Evolutionary conservation across 2,888 invertebrate genomes (phyloP).

Genomic region (Trisateles emortualis): DNA sequence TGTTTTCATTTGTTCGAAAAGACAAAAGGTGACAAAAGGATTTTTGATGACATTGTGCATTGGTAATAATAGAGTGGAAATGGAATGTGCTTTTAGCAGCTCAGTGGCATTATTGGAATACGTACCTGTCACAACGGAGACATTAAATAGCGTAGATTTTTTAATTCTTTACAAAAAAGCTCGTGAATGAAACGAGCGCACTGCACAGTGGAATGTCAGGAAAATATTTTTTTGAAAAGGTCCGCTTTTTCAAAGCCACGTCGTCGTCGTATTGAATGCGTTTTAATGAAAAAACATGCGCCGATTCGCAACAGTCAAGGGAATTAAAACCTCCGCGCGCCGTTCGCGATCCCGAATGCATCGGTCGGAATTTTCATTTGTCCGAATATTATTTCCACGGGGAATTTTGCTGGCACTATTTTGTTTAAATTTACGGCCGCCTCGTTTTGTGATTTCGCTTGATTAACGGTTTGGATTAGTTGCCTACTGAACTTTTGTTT

Average conservation of each 20-base stretch:
- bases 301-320: conserved; percentile 86
- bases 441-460: conserved; percentile 60
- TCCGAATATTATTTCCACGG: conserved; percentile 80
- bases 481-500: conserved; percentile 28
- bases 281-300: conserved; percentile 87
- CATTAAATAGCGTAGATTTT: conserved; percentile 59
- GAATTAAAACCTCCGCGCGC: conserved; percentile 82
- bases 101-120: conserved; percentile 33
- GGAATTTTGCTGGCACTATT: conserved; percentile 64
- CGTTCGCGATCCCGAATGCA: conserved; percentile 73
- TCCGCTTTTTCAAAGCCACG: conserved; percentile 82
- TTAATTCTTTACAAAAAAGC: conserved; percentile 65
- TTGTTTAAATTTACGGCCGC: conserved; percentile 66
- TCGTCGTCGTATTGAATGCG: conserved; percentile 86
- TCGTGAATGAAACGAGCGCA: conserved; percentile 70
- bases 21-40: no score
- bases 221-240: conserved; percentile 83
- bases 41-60: not conserved
- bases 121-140: conserved; percentile 38
- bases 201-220: conserved; percentile 78
- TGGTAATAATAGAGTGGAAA: conserved; percentile 10
- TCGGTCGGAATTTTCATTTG: conserved; percentile 80
- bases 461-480: conserved; percentile 62
- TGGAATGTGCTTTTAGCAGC: conserved; percentile 3
- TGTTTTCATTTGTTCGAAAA: not conserved